Evolutionary conservation across 37 sponge, comb jelly and placozoan species (phyloP).

Genomic region (Theonella swinhoei): DNA sequence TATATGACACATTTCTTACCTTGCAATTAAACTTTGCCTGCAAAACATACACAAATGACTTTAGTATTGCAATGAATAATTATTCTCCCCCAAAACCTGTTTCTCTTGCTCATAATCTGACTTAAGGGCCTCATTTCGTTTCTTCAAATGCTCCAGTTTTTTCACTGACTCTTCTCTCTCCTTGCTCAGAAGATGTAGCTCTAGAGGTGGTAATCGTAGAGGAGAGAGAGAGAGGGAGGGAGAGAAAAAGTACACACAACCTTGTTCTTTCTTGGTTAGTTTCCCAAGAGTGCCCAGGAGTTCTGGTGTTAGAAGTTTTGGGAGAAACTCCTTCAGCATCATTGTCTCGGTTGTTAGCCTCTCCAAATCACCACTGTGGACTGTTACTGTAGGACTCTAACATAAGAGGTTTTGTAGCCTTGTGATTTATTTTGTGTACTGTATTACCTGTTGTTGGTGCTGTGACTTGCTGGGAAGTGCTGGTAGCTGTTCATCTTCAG

Average conservation of each 20-base stretch:
- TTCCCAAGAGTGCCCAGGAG: conserved; percentile 31
- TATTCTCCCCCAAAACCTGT: too few relatives aligned
- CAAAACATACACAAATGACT: neutral
- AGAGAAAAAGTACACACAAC: conserved; percentile 23
- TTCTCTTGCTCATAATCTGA: conserved; percentile 71
- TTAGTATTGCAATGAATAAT: too few relatives aligned
- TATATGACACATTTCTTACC: conserved; percentile 53
- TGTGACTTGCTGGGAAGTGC: too few relatives aligned
- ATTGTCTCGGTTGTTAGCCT: conserved; percentile 74
- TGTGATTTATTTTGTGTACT: too few relatives aligned
- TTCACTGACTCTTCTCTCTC: conserved; percentile 38
- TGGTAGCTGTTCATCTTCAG: too few relatives aligned
- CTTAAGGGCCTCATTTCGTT: conserved; percentile 40
- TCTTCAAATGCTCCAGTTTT: conserved; percentile 46
- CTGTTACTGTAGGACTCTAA: neutral
- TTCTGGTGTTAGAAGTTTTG: conserved; percentile 61
- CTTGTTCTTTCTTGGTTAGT: conserved; percentile 60
- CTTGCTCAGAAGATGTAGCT: conserved; percentile 13
- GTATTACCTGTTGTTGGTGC: too few relatives aligned
- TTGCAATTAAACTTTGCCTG: conserved; percentile 54
- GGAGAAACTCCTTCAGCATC: conserved; percentile 89
- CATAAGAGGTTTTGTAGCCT: too few relatives aligned
- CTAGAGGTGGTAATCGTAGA: neutral
- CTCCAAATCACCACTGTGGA: conserved; percentile 63
- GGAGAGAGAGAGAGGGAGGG: neutral